Evolutionary conservation across 2,888 invertebrate genomes (phyloP).

Genomic region (Melieria picta): DNA sequence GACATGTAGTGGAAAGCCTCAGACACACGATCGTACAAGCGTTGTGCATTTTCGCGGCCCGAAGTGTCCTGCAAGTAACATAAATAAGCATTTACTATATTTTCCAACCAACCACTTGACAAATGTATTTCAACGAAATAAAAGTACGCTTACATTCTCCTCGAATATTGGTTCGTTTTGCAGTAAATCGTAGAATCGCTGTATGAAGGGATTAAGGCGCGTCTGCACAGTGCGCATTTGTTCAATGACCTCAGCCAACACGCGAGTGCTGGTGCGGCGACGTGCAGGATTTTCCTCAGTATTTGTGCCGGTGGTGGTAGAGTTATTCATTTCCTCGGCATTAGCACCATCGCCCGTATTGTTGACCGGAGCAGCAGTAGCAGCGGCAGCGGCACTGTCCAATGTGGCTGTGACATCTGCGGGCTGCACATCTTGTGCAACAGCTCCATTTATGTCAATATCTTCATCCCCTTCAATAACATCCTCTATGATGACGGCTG

Average conservation of each 20-base stretch:
- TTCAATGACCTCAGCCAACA: slow-evolving; percentile 61
- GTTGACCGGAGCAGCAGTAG: slow-evolving; percentile 17
- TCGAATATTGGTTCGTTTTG: slow-evolving; percentile 70
- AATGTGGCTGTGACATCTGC: slow-evolving; percentile 42
- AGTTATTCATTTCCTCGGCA: slow-evolving; percentile 35
- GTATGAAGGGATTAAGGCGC: slow-evolving; percentile 75
- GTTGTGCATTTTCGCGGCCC: slow-evolving; percentile 70
- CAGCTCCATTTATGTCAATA: slow-evolving; percentile 42
- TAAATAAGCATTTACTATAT: not conserved
- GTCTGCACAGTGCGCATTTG: slow-evolving; percentile 62
- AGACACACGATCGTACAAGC: slow-evolving; percentile 77
- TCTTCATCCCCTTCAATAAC: slow-evolving; percentile 54
- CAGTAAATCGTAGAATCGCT: slow-evolving; percentile 72
- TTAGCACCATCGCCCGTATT: slow-evolving; percentile 28
- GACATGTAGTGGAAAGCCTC: slow-evolving; percentile 86
- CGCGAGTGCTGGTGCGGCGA: slow-evolving; percentile 63
- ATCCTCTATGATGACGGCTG: slow-evolving; percentile 55
- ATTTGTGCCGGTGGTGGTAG: slow-evolving; percentile 30
- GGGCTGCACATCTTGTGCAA: slow-evolving; percentile 37
- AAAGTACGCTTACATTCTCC: slow-evolving; percentile 53
- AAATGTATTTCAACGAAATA: not conserved
- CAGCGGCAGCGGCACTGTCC: slow-evolving; percentile 19
- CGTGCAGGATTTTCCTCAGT: slow-evolving; percentile 45
- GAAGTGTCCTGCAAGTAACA: slow-evolving; percentile 60
- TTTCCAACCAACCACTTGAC: not conserved